phyloP scores from a whole-genome alignment of 2,888 invertebrate species.

The Dioctria linearis region DNA sequence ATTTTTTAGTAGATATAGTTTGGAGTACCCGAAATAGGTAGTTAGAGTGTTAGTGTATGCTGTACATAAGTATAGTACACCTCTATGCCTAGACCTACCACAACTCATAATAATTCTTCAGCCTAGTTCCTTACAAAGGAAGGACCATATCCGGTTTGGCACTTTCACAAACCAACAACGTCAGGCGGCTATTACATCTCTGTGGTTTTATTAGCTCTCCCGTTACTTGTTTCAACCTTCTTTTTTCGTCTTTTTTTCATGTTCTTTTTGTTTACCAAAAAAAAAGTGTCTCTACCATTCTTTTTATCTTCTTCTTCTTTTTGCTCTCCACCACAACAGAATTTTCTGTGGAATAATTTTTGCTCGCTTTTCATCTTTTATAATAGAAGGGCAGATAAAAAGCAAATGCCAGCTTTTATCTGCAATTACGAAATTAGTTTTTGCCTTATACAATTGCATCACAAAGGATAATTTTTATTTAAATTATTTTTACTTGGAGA shows the following conservation, averaged over 20 bases:
- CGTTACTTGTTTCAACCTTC: background rate
- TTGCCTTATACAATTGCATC: background rate
- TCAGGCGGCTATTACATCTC: background rate
- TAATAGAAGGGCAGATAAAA: constrained; percentile 4
- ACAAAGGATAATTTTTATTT: background rate
- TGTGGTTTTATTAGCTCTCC: constrained; percentile 6
- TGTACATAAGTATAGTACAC: background rate
- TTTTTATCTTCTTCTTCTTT: background rate
- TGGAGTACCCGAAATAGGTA: background rate
- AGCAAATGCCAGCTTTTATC: constrained; percentile 18
- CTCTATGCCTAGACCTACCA: no score
- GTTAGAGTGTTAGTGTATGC: background rate
- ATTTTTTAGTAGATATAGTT: background rate
- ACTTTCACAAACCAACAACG: background rate
- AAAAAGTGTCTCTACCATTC: no score
- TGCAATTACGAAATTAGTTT: constrained; percentile 29
- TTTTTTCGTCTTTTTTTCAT: background rate
- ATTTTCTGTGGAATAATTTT: constrained; percentile 4
- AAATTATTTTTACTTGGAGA: background rate
- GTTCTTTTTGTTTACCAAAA: no score
- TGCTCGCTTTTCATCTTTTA: constrained; percentile 3
- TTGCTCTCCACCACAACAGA: background rate
- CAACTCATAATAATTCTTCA: constrained; percentile 13
- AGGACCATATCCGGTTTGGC: constrained; percentile 19
- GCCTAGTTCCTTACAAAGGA: constrained; percentile 19